Evolutionary conservation across 2,888 invertebrate genomes (phyloP).

Genomic region (Taenaris catops): DNA sequence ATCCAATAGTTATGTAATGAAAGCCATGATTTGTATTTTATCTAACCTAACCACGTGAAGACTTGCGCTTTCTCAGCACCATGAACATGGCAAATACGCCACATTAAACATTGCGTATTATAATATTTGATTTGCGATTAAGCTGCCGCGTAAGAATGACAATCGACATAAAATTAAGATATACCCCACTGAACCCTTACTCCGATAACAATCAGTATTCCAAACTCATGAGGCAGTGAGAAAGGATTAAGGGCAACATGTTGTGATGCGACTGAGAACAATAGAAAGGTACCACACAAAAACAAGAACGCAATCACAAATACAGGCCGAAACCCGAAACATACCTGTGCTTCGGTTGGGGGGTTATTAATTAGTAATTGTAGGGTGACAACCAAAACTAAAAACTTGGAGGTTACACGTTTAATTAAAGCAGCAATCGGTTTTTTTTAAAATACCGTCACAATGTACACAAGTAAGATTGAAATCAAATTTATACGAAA

Average conservation of each 20-base stretch:
- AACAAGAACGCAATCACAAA: constrained; percentile 57
- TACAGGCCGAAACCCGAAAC: constrained; percentile 41
- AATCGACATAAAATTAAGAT: constrained; percentile 22
- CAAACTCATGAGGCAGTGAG: constrained; percentile 63
- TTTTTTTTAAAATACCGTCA: no score
- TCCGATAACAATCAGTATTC: constrained; percentile 58
- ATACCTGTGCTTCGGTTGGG: constrained; percentile 41
- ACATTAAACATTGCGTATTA: no score
- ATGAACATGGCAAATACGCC: no score
- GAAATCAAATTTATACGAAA: background rate
- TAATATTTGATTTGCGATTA: background rate
- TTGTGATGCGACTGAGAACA: constrained; percentile 69
- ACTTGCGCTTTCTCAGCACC: no score
- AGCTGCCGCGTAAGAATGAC: constrained; percentile 7
- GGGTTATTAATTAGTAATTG: constrained; percentile 67
- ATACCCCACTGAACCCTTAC: constrained; percentile 19
- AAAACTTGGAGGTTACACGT: no score
- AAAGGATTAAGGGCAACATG: constrained; percentile 72
- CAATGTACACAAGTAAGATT: no score
- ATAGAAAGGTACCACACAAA: constrained; percentile 63
- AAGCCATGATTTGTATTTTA: no score
- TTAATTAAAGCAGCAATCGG: no score
- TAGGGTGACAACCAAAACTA: constrained; percentile 54
- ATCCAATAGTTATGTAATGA: no score
- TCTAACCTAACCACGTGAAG: no score